Conservation (phyloP, 2,888 invertebrate species). For the Drosophila meridiana region DNA sequence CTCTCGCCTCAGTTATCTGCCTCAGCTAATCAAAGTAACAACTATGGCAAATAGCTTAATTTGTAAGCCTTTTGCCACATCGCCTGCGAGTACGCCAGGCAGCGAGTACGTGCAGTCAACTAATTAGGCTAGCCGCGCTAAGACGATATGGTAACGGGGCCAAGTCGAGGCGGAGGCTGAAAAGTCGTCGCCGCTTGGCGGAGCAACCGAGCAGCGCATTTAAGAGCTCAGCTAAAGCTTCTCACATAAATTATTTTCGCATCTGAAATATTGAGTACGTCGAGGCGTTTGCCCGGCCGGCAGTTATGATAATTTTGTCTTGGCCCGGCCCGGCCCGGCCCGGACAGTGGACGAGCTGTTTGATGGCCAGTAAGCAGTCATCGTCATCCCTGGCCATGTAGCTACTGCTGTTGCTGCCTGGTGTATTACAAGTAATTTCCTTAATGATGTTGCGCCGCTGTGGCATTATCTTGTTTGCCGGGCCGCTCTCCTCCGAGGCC, state of each 20-base stretch:
- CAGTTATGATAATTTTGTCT: constrained; percentile 71
- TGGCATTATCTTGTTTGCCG: constrained; percentile 77
- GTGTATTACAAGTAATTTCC: constrained; percentile 79
- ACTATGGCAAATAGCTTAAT: constrained; percentile 70
- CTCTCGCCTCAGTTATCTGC: constrained; percentile 6
- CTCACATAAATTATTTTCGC: constrained; percentile 79
- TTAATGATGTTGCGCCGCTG: constrained; percentile 78
- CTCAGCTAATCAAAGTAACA: constrained; percentile 61
- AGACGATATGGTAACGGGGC: constrained; percentile 41
- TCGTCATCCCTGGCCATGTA: constrained; percentile 34
- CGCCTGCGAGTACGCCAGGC: constrained; percentile 13
- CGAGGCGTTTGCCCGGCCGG: constrained; percentile 23
- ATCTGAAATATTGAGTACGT: constrained; percentile 70
- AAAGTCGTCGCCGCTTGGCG: constrained; percentile 27
- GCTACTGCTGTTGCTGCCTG: constrained; percentile 48
- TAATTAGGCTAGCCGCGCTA: constrained; percentile 63
- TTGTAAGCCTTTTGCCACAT: constrained; percentile 63
- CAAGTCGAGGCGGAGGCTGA: constrained; percentile 14
- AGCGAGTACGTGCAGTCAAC: constrained; percentile 63
- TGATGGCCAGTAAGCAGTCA: constrained; percentile 16
- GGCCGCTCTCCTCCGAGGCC: constrained; percentile 39
- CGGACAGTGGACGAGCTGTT: constrained; percentile 15
- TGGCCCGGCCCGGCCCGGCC: constrained; percentile 14
- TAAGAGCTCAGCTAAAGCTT: constrained; percentile 49
- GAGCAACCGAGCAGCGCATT: constrained; percentile 19